Evolutionary conservation across 2,113 vertebrate genomes (phyloP).

Genomic region (Athene noctua): DNA sequence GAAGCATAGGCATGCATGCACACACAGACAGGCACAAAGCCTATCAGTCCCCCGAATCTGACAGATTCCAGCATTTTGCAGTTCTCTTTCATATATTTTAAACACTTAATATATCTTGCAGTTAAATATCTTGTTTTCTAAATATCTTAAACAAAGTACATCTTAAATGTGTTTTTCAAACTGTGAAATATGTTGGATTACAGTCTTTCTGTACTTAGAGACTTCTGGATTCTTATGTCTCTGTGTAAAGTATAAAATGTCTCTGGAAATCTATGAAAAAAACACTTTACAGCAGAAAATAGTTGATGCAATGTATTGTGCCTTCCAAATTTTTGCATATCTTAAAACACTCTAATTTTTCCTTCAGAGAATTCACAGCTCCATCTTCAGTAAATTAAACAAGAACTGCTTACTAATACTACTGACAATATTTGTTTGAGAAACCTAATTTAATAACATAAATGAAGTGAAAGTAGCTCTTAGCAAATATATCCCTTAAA

Average conservation of each 20-base stretch:
- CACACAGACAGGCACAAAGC: background rate
- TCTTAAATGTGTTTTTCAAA: background rate
- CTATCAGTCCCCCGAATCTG: background rate
- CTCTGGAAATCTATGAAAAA: background rate
- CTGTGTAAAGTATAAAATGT: background rate
- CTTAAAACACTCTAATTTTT: background rate
- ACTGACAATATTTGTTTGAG: constrained; percentile 33
- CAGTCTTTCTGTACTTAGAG: background rate
- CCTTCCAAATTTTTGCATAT: background rate
- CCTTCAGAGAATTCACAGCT: constrained; percentile 12
- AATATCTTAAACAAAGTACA: background rate
- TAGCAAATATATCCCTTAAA: constrained; percentile 38
- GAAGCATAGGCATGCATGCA: background rate
- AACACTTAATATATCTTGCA: background rate
- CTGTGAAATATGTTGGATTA: background rate
- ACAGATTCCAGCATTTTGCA: constrained; percentile 18
- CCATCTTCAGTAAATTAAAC: background rate
- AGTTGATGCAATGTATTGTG: background rate
- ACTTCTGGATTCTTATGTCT: background rate
- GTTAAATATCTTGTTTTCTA: constrained; percentile 1
- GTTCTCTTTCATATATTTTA: background rate
- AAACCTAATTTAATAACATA: constrained; percentile 54
- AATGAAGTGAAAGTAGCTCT: constrained; percentile 46
- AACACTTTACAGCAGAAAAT: background rate
- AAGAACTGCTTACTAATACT: constrained; percentile 28